These are phyloP conservation scores for Chaetodon trifasciatus DNA, from an alignment of 2,797 vertebrate species.

Conservation along the genomic window DNA sequence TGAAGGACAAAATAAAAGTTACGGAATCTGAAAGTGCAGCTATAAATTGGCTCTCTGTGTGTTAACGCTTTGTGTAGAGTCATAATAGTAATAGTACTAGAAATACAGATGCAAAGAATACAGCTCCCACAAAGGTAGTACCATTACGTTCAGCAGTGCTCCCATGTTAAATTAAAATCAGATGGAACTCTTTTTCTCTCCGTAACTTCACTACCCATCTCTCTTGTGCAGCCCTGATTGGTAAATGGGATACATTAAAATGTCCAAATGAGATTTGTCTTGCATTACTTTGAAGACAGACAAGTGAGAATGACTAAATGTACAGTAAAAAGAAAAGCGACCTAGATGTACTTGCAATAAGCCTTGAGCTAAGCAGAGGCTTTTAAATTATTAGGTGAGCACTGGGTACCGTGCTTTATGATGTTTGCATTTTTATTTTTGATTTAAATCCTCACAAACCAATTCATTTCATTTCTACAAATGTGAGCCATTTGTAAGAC, in stretches of 20 bases:
- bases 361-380: constrained; percentile 52
- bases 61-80: constrained; percentile 38
- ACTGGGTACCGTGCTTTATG: constrained; percentile 34
- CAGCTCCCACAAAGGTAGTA: constrained; percentile 28
- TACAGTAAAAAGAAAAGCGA: constrained; percentile 60
- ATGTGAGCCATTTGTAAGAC: constrained; percentile 61
- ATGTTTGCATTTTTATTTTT: constrained; percentile 74
- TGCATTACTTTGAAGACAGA: constrained; percentile 54
- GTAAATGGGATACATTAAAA: constrained; percentile 72
- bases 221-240: constrained; percentile 54
- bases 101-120: constrained; percentile 47
- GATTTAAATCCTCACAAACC: constrained; percentile 59
- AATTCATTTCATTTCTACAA: constrained; percentile 70
- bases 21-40: constrained; percentile 36
- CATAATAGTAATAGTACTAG: constrained; percentile 32
- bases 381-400: constrained; percentile 74
- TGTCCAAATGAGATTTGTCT: constrained; percentile 63
- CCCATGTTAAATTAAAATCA: constrained; percentile 59
- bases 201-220: constrained; percentile 20
- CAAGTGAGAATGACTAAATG: constrained; percentile 59
- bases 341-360: constrained; percentile 45
- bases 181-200: constrained; percentile 35
- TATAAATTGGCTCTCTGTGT: constrained; percentile 31
- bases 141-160: constrained; percentile 49
- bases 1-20: constrained; percentile 69